Conservation (phyloP, 2,113 vertebrate species). For the Gallinago media region DNA sequence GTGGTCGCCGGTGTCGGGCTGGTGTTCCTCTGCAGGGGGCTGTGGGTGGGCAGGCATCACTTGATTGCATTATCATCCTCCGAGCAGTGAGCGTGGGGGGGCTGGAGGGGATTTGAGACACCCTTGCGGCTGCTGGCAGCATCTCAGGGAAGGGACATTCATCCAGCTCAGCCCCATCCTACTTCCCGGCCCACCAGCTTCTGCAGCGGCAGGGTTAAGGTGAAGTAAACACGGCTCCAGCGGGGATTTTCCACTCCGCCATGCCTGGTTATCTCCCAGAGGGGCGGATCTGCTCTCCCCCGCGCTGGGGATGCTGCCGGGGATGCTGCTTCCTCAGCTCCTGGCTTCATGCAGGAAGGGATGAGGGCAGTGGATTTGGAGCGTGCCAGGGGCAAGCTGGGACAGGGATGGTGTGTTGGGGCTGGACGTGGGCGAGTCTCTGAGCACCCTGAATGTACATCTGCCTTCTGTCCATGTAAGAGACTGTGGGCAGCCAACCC, state of each 20-base stretch:
- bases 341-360: background rate
- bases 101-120: background rate
- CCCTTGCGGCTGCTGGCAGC: background rate
- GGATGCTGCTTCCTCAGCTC: background rate
- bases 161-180: background rate
- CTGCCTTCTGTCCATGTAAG: background rate
- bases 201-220: background rate
- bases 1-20: rapidly evolving
- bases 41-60: background rate
- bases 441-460: background rate
- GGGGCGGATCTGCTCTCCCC: background rate
- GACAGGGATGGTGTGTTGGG: background rate
- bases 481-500: background rate
- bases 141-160: rapidly evolving
- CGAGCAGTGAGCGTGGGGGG: rapidly evolving
- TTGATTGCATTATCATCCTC: background rate
- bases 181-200: background rate
- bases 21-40: too few relatives aligned
- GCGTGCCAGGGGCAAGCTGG: too few relatives aligned
- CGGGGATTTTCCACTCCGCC: background rate
- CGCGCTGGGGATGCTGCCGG: background rate
- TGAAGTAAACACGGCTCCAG: background rate
- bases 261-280: background rate
- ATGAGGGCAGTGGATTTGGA: background rate
- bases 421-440: background rate